Percentiles rank a stretch among this genome's conserved stretches.
Evolutionary conservation across 1,140 invertebrate species (phyloP).

Genomic region (Bacillus rossius): DNA sequence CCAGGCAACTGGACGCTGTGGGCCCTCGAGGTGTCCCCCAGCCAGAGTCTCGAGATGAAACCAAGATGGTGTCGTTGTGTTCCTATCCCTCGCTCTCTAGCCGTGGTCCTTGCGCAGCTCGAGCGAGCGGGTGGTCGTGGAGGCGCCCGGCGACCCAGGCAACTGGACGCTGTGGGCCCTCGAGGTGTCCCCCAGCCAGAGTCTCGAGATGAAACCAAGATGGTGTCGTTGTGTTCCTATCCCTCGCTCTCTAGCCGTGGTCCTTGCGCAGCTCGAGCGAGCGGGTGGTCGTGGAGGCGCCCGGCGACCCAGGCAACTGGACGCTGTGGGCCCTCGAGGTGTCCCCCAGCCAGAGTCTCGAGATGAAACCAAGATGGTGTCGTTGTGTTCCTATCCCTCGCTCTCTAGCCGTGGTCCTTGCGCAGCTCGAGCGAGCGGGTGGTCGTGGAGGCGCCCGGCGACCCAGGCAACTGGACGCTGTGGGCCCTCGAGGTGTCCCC

Average conservation of each 20-base stretch:
- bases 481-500: conserved; percentile 49
- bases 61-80: conserved; percentile 49
- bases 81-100: conserved; percentile 51
- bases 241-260: too few relatives aligned
- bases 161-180: conserved; percentile 55
- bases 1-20: conserved; percentile 55
- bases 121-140: too few relatives aligned
- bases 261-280: too few relatives aligned
- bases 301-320: conserved; percentile 53
- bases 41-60: conserved; percentile 47
- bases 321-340: conserved; percentile 51
- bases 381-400: conserved; percentile 51
- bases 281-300: conserved; percentile 47
- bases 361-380: conserved; percentile 50
- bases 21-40: conserved; percentile 45
- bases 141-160: conserved; percentile 50
- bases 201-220: conserved; percentile 50
- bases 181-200: conserved; percentile 39
- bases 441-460: conserved; percentile 47
- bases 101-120: too few relatives aligned
- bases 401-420: too few relatives aligned
- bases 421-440: too few relatives aligned
- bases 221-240: conserved; percentile 51
- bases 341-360: conserved; percentile 40
- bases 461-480: conserved; percentile 54